phyloP scores from a whole-genome alignment of 2,888 invertebrate species.

The Theristus sp. region DNA sequence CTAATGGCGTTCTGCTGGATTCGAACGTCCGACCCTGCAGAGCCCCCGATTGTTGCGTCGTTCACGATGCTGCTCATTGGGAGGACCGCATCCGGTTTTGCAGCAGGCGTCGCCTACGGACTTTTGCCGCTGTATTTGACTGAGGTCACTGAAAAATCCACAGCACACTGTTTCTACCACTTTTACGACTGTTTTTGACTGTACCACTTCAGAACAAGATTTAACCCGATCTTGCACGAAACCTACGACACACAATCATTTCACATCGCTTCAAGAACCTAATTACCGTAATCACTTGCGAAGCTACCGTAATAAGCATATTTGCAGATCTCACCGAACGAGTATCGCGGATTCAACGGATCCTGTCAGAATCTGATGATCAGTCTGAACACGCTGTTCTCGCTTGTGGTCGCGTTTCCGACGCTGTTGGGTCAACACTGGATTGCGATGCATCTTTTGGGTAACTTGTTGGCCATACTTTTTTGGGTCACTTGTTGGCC shows the following conservation, averaged over 20 bases:
- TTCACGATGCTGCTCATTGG: not conserved
- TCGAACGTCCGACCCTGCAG: too few species aligned
- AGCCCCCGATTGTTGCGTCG: too few species aligned
- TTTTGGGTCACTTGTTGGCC: too few species aligned
- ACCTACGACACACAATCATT: too few species aligned
- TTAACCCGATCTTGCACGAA: too few species aligned
- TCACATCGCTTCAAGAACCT: too few species aligned
- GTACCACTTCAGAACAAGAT: not conserved
- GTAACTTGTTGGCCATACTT: too few species aligned
- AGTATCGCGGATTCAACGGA: not conserved
- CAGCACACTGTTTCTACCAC: too few species aligned
- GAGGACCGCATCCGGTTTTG: not conserved
- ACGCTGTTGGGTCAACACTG: not conserved
- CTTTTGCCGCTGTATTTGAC: not conserved
- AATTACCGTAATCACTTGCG: too few species aligned
- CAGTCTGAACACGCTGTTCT: conserved; percentile 3
- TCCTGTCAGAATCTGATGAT: conserved; percentile 4
- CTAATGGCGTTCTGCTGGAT: too few species aligned
- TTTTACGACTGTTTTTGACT: too few species aligned
- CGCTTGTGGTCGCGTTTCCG: not conserved
- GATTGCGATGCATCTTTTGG: not conserved
- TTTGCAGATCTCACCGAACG: not conserved
- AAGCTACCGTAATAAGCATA: not conserved
- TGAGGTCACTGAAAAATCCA: not conserved
- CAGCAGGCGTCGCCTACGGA: not conserved